Percentiles rank a stretch among this genome's conserved stretches.
These are phyloP conservation scores for Oreochromis niloticus DNA, from an alignment of 2,113 vertebrate species.

Conservation along the genomic window DNA sequence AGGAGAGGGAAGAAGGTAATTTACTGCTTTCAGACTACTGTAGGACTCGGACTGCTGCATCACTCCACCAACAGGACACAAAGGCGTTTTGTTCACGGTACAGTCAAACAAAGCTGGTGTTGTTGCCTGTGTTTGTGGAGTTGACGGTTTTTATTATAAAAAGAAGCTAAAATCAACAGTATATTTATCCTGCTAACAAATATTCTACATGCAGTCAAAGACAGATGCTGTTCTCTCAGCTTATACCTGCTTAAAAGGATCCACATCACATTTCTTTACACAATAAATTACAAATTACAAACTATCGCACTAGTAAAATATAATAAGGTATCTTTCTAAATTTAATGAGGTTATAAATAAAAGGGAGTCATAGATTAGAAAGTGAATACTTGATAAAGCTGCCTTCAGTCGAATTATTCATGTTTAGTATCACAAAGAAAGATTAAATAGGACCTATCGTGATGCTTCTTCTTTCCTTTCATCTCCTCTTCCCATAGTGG, in stretches of 20 bases:
- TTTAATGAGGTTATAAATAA: neutral
- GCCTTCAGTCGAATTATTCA: neutral
- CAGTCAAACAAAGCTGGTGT: neutral
- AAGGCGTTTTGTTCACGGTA: neutral
- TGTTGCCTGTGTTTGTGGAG: neutral
- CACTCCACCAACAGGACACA: neutral
- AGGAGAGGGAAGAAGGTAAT: neutral
- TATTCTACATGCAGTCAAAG: neutral
- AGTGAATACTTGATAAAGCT: neutral
- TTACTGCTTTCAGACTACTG: neutral
- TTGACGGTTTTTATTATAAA: neutral
- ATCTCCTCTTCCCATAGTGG: neutral
- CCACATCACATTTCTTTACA: neutral
- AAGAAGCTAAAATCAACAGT: neutral
- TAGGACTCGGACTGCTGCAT: conserved; percentile 6
- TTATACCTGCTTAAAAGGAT: neutral
- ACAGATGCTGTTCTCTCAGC: neutral
- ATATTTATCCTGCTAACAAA: neutral
- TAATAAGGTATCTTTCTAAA: neutral
- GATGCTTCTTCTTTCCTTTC: neutral
- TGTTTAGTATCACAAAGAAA: neutral
- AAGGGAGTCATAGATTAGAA: neutral
- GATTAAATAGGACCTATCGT: neutral
- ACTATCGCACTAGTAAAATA: neutral
- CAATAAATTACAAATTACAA: neutral